Evolutionary conservation across 2,888 invertebrate genomes (phyloP).

Genomic region (Agrotis exclamationis): DNA sequence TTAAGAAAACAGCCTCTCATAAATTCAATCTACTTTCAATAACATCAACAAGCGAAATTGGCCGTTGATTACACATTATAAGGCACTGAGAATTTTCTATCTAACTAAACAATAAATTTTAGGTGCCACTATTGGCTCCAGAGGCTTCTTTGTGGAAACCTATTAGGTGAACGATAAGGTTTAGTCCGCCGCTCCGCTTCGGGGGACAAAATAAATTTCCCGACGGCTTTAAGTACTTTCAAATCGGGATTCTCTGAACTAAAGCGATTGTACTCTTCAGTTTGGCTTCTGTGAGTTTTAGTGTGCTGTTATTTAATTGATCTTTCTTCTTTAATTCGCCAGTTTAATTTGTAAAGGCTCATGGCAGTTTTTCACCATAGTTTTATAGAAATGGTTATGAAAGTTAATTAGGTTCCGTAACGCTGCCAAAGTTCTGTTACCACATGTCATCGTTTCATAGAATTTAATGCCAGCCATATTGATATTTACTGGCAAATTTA

Average conservation of each 20-base stretch:
- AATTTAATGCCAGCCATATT: no score
- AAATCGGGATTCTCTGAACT: constrained; percentile 60
- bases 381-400: no score
- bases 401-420: no score
- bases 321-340: constrained; percentile 6
- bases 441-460: no score
- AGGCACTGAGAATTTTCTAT: constrained; percentile 47
- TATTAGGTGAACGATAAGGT: constrained; percentile 70
- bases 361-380: no score
- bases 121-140: constrained; percentile 57
- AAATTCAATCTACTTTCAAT: constrained; percentile 27
- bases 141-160: constrained; percentile 64
- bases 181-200: constrained; percentile 62
- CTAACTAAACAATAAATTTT: constrained; percentile 61
- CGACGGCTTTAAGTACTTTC: constrained; percentile 67
- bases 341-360: constrained; percentile 4
- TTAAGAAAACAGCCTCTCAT: not conserved
- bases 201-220: constrained; percentile 71
- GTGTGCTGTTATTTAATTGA: constrained; percentile 28
- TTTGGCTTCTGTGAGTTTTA: constrained; percentile 32
- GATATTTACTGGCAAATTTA: no score
- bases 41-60: constrained; percentile 38
- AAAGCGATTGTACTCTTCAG: constrained; percentile 50
- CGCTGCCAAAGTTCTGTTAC: no score
- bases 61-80: constrained; percentile 46